These are phyloP conservation scores for Urocynchramus pylzowi DNA, from an alignment of 2,113 vertebrate species.

Conservation along the genomic window DNA sequence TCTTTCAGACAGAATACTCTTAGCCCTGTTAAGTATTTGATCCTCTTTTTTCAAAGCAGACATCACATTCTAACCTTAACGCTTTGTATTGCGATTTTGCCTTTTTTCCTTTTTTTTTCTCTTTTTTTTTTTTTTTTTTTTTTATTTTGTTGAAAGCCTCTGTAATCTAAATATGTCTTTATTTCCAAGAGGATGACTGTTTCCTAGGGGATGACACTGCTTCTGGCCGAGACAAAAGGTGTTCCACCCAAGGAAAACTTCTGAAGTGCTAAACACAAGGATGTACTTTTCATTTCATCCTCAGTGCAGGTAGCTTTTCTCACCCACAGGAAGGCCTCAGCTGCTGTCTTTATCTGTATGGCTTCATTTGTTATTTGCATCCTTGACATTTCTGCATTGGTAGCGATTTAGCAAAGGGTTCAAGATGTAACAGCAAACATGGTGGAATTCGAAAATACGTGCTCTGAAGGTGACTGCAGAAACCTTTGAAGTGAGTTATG, in stretches of 20 bases:
- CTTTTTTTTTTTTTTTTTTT: background rate
- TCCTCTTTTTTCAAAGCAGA: constrained; percentile 25
- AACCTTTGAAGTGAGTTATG: background rate
- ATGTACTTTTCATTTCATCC: constrained; percentile 37
- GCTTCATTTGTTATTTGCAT: background rate
- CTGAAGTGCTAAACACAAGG: constrained; percentile 37
- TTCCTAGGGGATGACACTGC: constrained; percentile 63
- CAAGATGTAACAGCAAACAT: background rate
- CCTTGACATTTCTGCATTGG: background rate
- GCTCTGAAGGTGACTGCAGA: background rate
- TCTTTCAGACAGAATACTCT: constrained; percentile 40
- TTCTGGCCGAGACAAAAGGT: constrained; percentile 38
- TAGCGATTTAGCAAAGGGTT: background rate
- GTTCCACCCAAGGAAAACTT: constrained; percentile 28
- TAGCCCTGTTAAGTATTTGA: constrained; percentile 31
- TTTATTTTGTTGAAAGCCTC: background rate
- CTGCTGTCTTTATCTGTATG: background rate
- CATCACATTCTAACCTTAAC: constrained; percentile 42
- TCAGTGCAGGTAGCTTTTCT: background rate
- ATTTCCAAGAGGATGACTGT: constrained; percentile 44
- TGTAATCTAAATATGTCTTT: constrained; percentile 59
- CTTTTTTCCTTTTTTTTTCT: background rate
- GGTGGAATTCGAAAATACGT: background rate
- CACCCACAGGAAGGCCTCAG: background rate
- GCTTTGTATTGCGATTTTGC: constrained; percentile 30